Conservation (phyloP, 2,797 vertebrate genomes). For the Sphenodon punctatus region DNA sequence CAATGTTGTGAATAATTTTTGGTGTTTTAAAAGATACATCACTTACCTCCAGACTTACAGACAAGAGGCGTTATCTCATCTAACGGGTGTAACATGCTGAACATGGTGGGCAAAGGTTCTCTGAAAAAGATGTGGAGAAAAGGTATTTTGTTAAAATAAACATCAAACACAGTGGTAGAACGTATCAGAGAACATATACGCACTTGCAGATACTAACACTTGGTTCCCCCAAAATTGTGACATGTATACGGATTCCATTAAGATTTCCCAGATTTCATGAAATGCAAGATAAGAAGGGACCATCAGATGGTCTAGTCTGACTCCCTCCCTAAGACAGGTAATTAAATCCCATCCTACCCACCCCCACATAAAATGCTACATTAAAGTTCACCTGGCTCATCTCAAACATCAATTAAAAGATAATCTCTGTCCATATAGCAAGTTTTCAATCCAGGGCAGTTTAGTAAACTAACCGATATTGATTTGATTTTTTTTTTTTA, state of each 20-base stretch:
- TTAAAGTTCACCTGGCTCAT: neutral
- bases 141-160: too few species aligned
- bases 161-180: too few species aligned
- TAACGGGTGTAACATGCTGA: conserved; percentile 96
- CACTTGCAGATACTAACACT: too few species aligned
- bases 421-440: neutral
- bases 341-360: too few species aligned
- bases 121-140: conserved; percentile 69
- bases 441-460: neutral
- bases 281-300: too few species aligned
- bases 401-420: neutral
- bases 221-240: too few species aligned
- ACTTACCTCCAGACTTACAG: conserved; percentile 88
- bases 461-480: neutral
- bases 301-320: too few species aligned
- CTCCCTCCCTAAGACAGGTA: too few species aligned
- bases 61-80: conserved; percentile 95
- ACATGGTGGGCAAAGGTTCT: conserved; percentile 92
- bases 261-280: too few species aligned
- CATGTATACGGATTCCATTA: too few species aligned
- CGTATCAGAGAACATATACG: too few species aligned
- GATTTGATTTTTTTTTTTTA: neutral
- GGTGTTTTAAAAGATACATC: neutral
- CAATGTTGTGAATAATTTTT: neutral
- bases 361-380: too few species aligned